A percentile compares a stretch with the other conserved stretches of the same genome.
phyloP scores from a whole-genome alignment of 2,888 invertebrate genomes.

The Stenurella melanura region DNA sequence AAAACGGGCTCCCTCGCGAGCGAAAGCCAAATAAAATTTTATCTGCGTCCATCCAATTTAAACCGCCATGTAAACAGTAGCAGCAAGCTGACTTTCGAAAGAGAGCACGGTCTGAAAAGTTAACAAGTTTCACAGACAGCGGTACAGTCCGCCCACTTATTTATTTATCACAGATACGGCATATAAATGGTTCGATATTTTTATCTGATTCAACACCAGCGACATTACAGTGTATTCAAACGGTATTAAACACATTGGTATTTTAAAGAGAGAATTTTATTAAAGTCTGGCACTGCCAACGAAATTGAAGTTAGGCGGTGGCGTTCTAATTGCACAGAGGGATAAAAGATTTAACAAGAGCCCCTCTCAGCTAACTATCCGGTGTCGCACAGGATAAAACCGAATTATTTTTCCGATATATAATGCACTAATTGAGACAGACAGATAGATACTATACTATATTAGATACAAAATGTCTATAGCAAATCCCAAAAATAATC shows the following conservation, averaged over 20 bases:
- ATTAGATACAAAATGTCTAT: no score
- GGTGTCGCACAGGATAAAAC: background rate
- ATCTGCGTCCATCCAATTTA: background rate
- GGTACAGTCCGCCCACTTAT: background rate
- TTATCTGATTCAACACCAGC: constrained; percentile 1
- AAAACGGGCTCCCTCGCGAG: background rate
- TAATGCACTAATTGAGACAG: no score
- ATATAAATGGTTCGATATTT: background rate
- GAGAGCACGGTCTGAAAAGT: background rate
- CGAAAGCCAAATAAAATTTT: background rate
- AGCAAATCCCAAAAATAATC: no score
- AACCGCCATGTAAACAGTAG: background rate
- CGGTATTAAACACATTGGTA: background rate
- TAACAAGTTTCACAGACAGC: background rate
- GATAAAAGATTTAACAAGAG: no score
- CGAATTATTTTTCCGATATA: no score
- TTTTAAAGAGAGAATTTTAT: constrained; percentile 9
- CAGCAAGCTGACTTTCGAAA: background rate
- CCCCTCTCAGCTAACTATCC: no score
- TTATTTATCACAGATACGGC: background rate
- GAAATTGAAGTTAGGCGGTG: background rate
- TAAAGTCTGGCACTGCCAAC: background rate
- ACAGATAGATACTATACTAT: no score
- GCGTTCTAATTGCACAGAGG: background rate
- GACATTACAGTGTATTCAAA: background rate